A percentile compares a stretch with the other conserved stretches of the same genome.
Evolutionary conservation across 2,797 vertebrate species (phyloP).

Genomic region (Rhabdophis nuchalis): DNA sequence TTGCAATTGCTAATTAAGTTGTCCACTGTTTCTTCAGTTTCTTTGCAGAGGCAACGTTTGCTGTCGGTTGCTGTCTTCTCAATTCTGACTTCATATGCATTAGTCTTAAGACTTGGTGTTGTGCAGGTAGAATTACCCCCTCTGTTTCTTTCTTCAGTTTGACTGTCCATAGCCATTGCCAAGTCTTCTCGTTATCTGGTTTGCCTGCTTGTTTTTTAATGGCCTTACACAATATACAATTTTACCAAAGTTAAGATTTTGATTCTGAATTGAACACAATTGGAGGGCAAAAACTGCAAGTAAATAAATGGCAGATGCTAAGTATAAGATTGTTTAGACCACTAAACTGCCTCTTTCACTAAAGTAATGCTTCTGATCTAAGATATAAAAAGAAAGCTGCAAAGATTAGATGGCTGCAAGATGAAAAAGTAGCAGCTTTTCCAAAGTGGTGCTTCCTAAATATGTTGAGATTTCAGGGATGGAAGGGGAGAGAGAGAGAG

Average conservation of each 20-base stretch:
- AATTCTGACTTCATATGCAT: neutral
- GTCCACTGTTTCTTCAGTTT: neutral
- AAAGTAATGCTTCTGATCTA: neutral
- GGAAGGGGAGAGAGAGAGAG: too few species aligned
- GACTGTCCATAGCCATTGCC: neutral
- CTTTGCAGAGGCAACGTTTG: neutral
- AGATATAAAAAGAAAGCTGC: neutral
- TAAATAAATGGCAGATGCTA: conserved; percentile 11
- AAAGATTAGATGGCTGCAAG: fast-evolving
- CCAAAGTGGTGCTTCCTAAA: too few species aligned
- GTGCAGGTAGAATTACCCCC: neutral
- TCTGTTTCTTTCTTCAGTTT: neutral
- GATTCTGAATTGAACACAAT: conserved; percentile 26
- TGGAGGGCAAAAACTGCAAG: neutral
- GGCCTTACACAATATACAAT: conserved; percentile 11
- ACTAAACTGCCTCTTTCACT: neutral
- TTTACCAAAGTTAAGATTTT: conserved; percentile 18
- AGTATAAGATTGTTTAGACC: neutral
- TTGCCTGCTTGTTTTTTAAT: too few species aligned
- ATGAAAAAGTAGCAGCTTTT: neutral
- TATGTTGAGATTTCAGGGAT: neutral
- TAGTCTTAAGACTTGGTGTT: neutral
- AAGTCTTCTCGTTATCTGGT: too few species aligned
- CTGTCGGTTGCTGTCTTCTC: neutral
- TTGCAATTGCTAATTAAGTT: neutral